These are phyloP conservation scores for Sarcophaga peregrina DNA, from an alignment of 1,140 invertebrate genomes.

Conservation along the genomic window DNA sequence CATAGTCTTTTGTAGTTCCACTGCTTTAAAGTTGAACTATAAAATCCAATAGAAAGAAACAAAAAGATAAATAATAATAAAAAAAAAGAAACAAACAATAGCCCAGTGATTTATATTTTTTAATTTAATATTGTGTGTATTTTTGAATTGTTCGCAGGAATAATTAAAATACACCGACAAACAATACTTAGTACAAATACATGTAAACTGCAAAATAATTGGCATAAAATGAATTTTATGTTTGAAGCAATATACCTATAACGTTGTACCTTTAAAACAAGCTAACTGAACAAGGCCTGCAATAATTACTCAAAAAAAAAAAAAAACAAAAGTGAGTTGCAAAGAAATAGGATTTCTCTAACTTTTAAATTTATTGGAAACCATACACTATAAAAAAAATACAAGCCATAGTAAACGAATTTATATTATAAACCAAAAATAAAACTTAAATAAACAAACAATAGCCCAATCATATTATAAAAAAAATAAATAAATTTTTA, in stretches of 20 bases:
- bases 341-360: too few species aligned
- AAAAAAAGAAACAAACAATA: slow-evolving; percentile 49
- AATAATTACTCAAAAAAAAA: neutral
- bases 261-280: neutral
- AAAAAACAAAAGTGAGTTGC: too few species aligned
- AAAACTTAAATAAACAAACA: slow-evolving; percentile 36
- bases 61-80: slow-evolving; percentile 37
- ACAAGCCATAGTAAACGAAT: slow-evolving; percentile 15
- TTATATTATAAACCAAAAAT: slow-evolving; percentile 32
- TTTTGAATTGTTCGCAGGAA: slow-evolving; percentile 59
- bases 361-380: too few species aligned
- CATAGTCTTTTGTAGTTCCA: slow-evolving; percentile 20
- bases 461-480: slow-evolving; percentile 45
- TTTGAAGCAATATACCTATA: neutral
- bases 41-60: slow-evolving; percentile 15
- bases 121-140: slow-evolving; percentile 48
- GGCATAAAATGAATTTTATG: slow-evolving; percentile 35
- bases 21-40: neutral
- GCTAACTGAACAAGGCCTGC: neutral
- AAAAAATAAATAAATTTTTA: slow-evolving; percentile 37
- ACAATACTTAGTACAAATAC: slow-evolving; percentile 40
- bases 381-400: neutral
- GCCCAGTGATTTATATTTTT: slow-evolving; percentile 64
- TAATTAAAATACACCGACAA: slow-evolving; percentile 47
- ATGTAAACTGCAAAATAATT: slow-evolving; percentile 24